These are phyloP conservation scores for Eumerus sabulonum DNA, from an alignment of 2,888 invertebrate genomes.

Conservation along the genomic window DNA sequence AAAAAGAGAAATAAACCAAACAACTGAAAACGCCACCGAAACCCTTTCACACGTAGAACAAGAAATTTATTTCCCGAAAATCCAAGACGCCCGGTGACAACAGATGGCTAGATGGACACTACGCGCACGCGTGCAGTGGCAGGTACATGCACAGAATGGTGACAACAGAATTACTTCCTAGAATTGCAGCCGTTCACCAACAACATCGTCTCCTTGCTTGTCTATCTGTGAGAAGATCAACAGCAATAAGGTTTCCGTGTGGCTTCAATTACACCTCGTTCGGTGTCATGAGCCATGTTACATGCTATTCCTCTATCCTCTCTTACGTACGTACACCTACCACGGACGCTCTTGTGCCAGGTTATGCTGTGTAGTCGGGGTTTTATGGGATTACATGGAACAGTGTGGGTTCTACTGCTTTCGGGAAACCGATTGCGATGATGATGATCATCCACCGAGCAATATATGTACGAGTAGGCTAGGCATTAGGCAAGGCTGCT, in stretches of 20 bases:
- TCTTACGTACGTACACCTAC: conserved; percentile 1
- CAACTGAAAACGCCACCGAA: conserved; percentile 4
- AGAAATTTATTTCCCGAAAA: conserved; percentile 31
- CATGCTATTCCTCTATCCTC: conserved; percentile 17
- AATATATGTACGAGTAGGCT: conserved; percentile 8
- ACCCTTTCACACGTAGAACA: conserved; percentile 37
- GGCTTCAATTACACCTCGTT: conserved; percentile 37
- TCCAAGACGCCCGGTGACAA: conserved; percentile 27
- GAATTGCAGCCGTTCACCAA: conserved; percentile 37
- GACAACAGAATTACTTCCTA: conserved; percentile 63
- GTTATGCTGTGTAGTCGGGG: conserved; percentile 16
- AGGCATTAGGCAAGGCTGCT: conserved; percentile 8
- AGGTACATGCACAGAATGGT: conserved; percentile 62
- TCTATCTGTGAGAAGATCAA: conserved; percentile 13
- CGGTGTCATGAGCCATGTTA: conserved; percentile 15
- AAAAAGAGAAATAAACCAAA: too few species aligned
- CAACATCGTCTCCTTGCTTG: too few species aligned
- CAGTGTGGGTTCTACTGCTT: conserved; percentile 38
- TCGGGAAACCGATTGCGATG: conserved; percentile 49
- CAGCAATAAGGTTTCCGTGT: conserved; percentile 11
- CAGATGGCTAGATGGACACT: not conserved
- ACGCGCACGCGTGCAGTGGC: conserved; percentile 58
- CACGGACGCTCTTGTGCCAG: conserved; percentile 4
- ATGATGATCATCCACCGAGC: conserved; percentile 30
- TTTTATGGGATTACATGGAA: conserved; percentile 59